Evolutionary conservation across 1,140 invertebrate genomes (phyloP), one percentile per base, ranked within the genome.

Genomic region (Pachypsylla venusta): DNA sequence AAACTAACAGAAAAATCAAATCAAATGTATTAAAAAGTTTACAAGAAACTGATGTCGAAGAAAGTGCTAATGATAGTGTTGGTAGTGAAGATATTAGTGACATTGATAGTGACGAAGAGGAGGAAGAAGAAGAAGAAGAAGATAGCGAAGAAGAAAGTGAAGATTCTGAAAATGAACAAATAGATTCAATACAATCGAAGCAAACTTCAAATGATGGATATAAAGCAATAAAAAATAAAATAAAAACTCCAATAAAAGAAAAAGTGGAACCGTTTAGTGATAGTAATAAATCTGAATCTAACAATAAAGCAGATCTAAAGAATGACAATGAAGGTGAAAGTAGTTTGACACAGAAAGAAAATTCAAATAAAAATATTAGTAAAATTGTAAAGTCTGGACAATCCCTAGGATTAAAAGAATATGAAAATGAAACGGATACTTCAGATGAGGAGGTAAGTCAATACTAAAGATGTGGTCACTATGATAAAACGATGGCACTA

Each of bases 361-460:
- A n/a, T n/a, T n/a, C n/a, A n/a, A n/a, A n/a, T n/a, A n/a, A n/a
- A n/a, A n/a, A n/a, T n/a, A n/a, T n/a, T n/a, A n/a, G n/a, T n/a
- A n/a, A n/a, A n/a, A n/a, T n/a, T n/a, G n/a, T n/a, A n/a, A n/a
- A n/a, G n/a, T n/a, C n/a, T n/a, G n/a, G n/a, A n/a, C n/a, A n/a
- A n/a, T n/a, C n/a, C n/a, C n/a, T n/a, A n/a, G n/a, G n/a, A 16
- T 60, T 68, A 60, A 64, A 72, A 63, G 70, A 69, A 63, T 66
- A 69, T 58, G 67, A 68, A 60, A 61, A 60, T 54, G 64, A 62
- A 57, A 61, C 60, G 64, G 89, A 93, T 73, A 87, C 84, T 48
- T 93, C 89, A 14, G 89, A 94, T 73, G 89, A 94, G 74, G 89
- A 97, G 68, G 79, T 75, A 69, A 56, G 62, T 61, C 28, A 54